Conservation (phyloP, 2,113 vertebrate species). For the Egretta garzetta region DNA sequence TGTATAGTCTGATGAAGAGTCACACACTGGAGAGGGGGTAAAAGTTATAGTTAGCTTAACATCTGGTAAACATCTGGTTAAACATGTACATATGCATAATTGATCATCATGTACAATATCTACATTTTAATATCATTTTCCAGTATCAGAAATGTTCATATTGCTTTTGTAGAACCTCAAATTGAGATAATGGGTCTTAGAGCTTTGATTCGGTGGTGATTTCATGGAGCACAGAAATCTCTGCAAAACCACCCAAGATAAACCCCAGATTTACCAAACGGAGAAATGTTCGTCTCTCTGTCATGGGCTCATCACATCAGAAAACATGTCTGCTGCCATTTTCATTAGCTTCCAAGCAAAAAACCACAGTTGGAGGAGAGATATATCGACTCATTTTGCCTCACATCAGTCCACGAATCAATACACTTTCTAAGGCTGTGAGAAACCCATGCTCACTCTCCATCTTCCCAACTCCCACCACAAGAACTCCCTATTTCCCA, state of each 20-base stretch:
- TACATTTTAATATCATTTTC: not conserved
- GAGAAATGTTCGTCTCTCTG: not conserved
- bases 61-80: not conserved
- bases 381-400: fast-evolving
- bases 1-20: not conserved
- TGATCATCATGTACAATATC: not conserved
- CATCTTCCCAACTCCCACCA: not conserved
- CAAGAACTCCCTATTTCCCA: fast-evolving
- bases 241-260: not conserved
- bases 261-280: not conserved
- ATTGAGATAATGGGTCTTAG: not conserved
- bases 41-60: not conserved
- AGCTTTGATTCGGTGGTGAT: fast-evolving
- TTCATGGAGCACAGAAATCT: not conserved
- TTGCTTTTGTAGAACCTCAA: not conserved
- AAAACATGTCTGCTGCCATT: not conserved
- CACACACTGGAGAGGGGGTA: fast-evolving
- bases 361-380: fast-evolving
- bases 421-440: not conserved
- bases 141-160: not conserved
- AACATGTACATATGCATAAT: not conserved
- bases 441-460: not conserved
- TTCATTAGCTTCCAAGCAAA: not conserved
- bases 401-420: fast-evolving
- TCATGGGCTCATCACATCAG: not conserved